Base-by-base conservation (phyloP, 2,888 invertebrate genomes). In the Lathronympha strigana region DNA sequence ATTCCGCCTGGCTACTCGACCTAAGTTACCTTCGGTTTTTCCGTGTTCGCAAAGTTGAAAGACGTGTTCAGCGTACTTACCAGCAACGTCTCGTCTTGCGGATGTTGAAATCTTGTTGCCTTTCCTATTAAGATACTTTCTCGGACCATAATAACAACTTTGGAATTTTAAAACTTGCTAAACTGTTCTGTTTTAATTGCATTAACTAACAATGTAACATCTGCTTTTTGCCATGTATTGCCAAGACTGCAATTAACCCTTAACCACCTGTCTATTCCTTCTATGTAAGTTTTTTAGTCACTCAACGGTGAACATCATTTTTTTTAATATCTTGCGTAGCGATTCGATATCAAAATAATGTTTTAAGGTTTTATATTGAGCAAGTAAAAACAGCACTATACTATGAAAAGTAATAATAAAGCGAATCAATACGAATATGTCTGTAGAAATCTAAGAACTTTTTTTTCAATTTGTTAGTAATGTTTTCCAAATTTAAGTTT, bases 61-160 rank as follows among this genome's bases (percentile, higher is more conserved):
- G 61, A 69, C 68, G 58, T 73, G 71, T 71, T 71, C 67, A 43
- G 62, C 40, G 66, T 70, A 71, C 70, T 63, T 70, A 66, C 66
- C 70, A 53, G 63, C 40, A 51, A 58, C 50, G 43, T 64, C 66
- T 49, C 53, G 50, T 51, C 15, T 38, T 11, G 54, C 64, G 58
- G 51, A 53, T 49, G 66, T 66, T 53, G 38, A 60, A 61, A 54
- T 54, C 61, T 66, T 31, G 54, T 61, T 47, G 47, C 47, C 23
- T 61, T 66, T 66, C 47, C 54, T 36, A 19, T 43, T 53, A 38
- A 47, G 28, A 54, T 49, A 66, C 31, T 61, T 66, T 61, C 60
- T 66, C 63, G 33, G 40, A 1, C 38, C 47, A 49, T 63, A 40
- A n/a, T 63, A 51, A 61, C 55, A 49, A 55, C 21, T 61, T 51